Evolutionary conservation across 2,797 vertebrate genomes (phyloP).

Genomic region (Lophotriccus pileatus): DNA sequence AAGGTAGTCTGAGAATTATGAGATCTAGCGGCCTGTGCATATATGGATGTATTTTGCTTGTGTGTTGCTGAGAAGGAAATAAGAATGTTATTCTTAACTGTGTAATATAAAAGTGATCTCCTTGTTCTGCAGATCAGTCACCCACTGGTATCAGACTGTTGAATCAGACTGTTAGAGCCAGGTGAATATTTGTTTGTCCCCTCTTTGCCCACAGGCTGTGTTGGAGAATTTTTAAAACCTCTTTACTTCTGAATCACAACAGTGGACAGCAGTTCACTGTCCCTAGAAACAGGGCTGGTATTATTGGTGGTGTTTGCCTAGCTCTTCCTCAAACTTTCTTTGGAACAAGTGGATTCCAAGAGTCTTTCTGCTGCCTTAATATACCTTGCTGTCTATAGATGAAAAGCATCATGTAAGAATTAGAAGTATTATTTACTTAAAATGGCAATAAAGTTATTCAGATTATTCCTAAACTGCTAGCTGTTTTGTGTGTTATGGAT

Average conservation of each 20-base stretch:
- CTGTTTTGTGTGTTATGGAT: not conserved
- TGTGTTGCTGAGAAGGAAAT: not conserved
- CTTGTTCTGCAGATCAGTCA: not conserved
- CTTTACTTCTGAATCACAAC: fast-evolving
- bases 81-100: not conserved
- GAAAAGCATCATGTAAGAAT: not conserved
- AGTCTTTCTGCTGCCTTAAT: not conserved
- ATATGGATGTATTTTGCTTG: not conserved
- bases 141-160: no score
- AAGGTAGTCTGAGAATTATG: not conserved
- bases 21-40: not conserved
- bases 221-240: not conserved
- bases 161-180: not conserved
- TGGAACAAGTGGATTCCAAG: not conserved
- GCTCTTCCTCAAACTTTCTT: not conserved
- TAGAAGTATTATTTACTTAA: not conserved
- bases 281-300: not conserved
- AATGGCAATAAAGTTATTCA: not conserved
- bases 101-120: not conserved
- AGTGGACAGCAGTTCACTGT: not conserved
- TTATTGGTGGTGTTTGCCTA: not conserved
- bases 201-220: not conserved
- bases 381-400: not conserved
- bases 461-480: not conserved
- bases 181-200: not conserved